Base-by-base conservation (phyloP, 1,140 invertebrate species). In the Cydia splendana region DNA sequence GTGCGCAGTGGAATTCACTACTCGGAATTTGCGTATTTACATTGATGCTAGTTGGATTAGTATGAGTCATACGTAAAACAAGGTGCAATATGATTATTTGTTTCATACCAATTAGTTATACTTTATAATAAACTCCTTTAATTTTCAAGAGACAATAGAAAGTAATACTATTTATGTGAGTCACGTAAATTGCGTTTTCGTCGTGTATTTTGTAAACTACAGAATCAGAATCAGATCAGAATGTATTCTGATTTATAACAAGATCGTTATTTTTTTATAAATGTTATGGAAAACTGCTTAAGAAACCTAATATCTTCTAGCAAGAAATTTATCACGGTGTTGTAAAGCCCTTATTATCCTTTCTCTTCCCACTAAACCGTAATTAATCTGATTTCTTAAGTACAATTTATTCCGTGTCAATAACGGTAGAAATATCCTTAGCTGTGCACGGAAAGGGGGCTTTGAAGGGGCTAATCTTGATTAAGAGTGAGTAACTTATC, bases 401-500 rank as follows among this genome's bases (percentile, higher is more conserved):
- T n/a, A 62, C 57, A 18, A 62, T 62, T 62, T 62, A 62, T 62
- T 62, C 20, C 20, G 57, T 62, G 57, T 62, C 57, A 62, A 24
- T 62, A 3, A 20, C n/a, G 57, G 57, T 62, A 62, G 57, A 62
- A 62, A 24, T 24, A 62, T 62, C 57, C 57, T 62, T 53, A 53
- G 51, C 51, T n/a, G 20, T 5, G 20, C 20, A 62, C 18, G 18
- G 20, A 6, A 62, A 7, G 18, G 20, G 57, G 20, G 57, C 18
- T 24, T 24, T 62, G 57, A 62, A 12, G 57, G 9, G 57, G 57
- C 57, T 62, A 62, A 62, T 62, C 57, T 62, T 62, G 20, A 62
- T 62, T 62, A 62, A 62, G 57, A 62, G 57, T 24, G 57, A 62
- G 20, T 62, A 62, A 62, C 57, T 62, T 62, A 12, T 62, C 57